These are phyloP conservation scores for Petrocephalus sullivani DNA, from an alignment of 2,797 vertebrate species.

Conservation along the genomic window DNA sequence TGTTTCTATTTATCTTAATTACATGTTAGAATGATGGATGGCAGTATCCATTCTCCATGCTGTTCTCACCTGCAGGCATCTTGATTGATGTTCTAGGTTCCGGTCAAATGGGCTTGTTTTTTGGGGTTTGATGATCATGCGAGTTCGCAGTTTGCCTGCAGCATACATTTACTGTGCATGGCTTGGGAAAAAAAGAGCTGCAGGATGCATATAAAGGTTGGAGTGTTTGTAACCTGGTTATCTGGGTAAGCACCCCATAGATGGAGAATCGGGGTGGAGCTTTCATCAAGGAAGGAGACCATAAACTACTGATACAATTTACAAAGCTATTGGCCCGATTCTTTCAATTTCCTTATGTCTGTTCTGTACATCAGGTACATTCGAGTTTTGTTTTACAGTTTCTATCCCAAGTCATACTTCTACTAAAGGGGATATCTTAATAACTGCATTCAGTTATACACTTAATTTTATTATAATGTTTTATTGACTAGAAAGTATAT, in stretches of 20 bases:
- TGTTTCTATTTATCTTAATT: conserved; percentile 16
- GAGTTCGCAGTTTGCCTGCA: background rate
- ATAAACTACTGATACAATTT: background rate
- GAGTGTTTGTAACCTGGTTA: background rate
- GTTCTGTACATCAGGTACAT: background rate
- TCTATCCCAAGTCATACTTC: background rate
- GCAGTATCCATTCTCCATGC: background rate
- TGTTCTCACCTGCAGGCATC: conserved; percentile 10
- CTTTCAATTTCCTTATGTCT: background rate
- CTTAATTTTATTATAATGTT: conserved; percentile 10
- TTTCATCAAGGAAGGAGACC: background rate
- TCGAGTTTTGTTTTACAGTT: background rate
- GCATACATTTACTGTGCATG: background rate
- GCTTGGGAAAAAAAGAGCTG: background rate
- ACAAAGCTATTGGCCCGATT: background rate
- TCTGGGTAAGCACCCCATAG: background rate
- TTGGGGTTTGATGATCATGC: background rate
- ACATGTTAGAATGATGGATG: conserved; percentile 18
- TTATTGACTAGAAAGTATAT: background rate
- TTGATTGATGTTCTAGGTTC: conserved; percentile 14
- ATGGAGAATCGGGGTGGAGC: background rate
- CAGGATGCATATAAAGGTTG: background rate
- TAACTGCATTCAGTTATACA: background rate
- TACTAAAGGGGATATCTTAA: background rate
- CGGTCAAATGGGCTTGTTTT: background rate